These are phyloP conservation scores for Lemur catta DNA, from an alignment of 2,797 vertebrate species.

Conservation along the genomic window DNA sequence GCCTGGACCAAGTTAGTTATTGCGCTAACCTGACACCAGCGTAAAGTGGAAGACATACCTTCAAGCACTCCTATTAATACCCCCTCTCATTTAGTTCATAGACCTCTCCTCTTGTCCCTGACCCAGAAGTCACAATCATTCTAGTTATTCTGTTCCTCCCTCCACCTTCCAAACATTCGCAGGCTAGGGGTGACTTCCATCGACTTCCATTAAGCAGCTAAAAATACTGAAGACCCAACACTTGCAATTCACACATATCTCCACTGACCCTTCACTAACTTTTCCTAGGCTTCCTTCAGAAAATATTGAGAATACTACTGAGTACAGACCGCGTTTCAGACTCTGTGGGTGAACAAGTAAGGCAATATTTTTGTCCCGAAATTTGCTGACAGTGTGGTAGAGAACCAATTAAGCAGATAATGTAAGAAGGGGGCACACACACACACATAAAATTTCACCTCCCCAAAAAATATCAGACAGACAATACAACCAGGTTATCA, in stretches of 20 bases:
- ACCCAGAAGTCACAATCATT: neutral
- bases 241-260: neutral
- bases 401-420: neutral
- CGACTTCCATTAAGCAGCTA: neutral
- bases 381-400: neutral
- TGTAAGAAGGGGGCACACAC: neutral
- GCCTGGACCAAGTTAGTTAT: neutral
- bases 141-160: neutral
- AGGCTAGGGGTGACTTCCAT: neutral
- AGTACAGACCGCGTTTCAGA: neutral
- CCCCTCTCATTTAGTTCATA: neutral
- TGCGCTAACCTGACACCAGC: neutral
- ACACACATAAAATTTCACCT: neutral
- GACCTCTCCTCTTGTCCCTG: neutral
- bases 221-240: neutral
- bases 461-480: neutral
- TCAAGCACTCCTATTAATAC: neutral
- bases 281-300: slow-evolving; percentile 23
- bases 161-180: neutral
- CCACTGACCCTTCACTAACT: neutral
- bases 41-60: neutral
- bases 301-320: neutral
- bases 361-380: neutral
- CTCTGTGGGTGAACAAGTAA: neutral
- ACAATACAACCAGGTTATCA: neutral